Evolutionary conservation across 2,113 vertebrate genomes (phyloP), one percentile per base, ranked within the genome.

Genomic region (Cryptoleucopteryx plumbea): DNA sequence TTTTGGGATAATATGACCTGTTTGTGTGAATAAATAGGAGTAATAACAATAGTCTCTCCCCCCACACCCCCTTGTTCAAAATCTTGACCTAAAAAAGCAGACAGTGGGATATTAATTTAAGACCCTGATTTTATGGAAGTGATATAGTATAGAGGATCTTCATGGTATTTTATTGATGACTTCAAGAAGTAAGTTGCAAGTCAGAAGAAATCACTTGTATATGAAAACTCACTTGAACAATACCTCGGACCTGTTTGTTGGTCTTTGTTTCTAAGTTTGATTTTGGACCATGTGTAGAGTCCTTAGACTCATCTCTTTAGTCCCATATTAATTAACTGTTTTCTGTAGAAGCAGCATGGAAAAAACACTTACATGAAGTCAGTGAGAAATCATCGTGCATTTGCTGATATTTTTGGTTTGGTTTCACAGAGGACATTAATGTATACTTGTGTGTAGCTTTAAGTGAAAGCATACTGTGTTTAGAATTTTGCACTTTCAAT

Each of bases 61-160:
- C 8, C 9, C 26, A 5, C 4, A 16, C 17, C 10, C 6, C 16
- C 1, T 0, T 29, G 15, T 89, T 89, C 16, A 40, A 50, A 42
- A 67, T 20, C 26, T 68, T 85, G 36, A 42, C 23, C 5, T 38
- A 65, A 16, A 36, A 65, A 55, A 55, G 17, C 47, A 86, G 42
- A 15, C 9, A 62, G 11, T 53, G n/a, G 10, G 3, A 25, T 85
- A 34, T 53, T 67, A 48, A 52, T 70, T 82, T 31, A 10, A 83
- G 31, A 92, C 18, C 13, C 7, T 85, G 62, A 38, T 59, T 56
- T 93, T 63, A 25, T 50, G 21, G 17, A 63, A 59, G 21, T 0
- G 3, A 6, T 59, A 20, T 14, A 80, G 48, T 47, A 13, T 68
- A 75, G 61, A 71, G 15, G 13, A 61, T 53, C 31, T 88, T 63